Evolutionary conservation across 2,888 invertebrate species (phyloP).

Genomic region (Trachelus troglodyta): DNA sequence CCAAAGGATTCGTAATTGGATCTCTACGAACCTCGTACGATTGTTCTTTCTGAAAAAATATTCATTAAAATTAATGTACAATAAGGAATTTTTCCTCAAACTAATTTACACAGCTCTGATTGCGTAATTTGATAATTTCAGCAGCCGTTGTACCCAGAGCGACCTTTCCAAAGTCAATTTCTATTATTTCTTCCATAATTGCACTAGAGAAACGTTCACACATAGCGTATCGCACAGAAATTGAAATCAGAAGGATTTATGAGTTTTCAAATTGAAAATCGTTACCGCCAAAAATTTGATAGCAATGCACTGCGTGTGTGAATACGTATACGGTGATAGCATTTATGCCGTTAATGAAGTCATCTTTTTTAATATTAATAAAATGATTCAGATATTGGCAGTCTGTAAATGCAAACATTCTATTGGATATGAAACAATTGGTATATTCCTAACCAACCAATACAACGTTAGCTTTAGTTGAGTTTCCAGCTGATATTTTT

Average conservation of each 20-base stretch:
- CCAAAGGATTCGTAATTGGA: conserved; percentile 53
- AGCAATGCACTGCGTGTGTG: background rate
- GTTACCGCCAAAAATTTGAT: background rate
- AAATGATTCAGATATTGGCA: background rate
- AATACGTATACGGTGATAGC: no score
- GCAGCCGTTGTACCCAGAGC: conserved; percentile 38
- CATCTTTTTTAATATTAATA: background rate
- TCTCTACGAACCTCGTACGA: conserved; percentile 50
- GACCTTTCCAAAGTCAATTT: conserved; percentile 46
- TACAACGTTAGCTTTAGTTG: background rate
- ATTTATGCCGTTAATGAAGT: background rate
- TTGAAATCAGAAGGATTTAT: background rate
- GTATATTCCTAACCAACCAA: background rate
- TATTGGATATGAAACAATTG: background rate
- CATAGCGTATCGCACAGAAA: background rate
- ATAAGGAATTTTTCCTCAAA: background rate
- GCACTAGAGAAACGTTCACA: background rate
- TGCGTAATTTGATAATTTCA: conserved; percentile 46
- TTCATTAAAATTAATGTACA: background rate
- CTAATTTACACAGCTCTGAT: conserved; percentile 46
- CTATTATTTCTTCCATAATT: conserved; percentile 9
- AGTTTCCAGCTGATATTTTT: background rate
- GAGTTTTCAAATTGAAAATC: background rate
- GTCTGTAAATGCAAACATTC: background rate
- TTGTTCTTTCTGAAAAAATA: conserved; percentile 38